phyloP scores from a whole-genome alignment of 2,113 vertebrate genomes.

The Sciurus niger region DNA sequence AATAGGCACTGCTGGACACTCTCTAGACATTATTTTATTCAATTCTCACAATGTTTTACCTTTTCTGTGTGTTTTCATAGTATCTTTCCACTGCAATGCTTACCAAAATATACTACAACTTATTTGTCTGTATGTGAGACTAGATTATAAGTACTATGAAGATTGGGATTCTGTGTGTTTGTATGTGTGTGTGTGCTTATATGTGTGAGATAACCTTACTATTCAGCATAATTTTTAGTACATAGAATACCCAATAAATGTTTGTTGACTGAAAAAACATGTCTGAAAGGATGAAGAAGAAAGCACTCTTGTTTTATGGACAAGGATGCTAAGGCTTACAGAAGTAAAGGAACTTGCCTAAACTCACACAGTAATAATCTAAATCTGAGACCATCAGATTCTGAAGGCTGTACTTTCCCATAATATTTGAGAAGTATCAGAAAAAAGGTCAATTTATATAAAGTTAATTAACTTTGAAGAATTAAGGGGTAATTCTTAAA shows the following conservation, averaged over 20 bases:
- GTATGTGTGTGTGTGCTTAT: too few relatives aligned
- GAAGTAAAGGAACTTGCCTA: not conserved
- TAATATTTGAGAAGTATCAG: not conserved
- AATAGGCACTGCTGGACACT: not conserved
- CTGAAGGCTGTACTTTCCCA: not conserved
- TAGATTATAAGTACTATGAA: not conserved
- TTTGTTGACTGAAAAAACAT: not conserved
- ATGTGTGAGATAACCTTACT: not conserved
- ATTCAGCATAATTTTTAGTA: not conserved
- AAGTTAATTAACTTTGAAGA: constrained; percentile 41
- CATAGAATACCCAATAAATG: not conserved
- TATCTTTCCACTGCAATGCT: not conserved
- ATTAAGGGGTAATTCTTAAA: not conserved
- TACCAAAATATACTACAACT: not conserved
- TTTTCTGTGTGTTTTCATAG: not conserved
- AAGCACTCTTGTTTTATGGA: not conserved
- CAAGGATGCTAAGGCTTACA: not conserved
- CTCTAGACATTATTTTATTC: not conserved
- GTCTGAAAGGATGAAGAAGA: not conserved
- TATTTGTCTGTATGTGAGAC: not conserved
- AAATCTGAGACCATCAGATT: not conserved
- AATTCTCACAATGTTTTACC: not conserved
- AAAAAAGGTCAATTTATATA: not conserved
- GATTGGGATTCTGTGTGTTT: not conserved
- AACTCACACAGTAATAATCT: not conserved